Conservation (phyloP, 23 tunicate species). For the Aplidium turbinatum region DNA sequence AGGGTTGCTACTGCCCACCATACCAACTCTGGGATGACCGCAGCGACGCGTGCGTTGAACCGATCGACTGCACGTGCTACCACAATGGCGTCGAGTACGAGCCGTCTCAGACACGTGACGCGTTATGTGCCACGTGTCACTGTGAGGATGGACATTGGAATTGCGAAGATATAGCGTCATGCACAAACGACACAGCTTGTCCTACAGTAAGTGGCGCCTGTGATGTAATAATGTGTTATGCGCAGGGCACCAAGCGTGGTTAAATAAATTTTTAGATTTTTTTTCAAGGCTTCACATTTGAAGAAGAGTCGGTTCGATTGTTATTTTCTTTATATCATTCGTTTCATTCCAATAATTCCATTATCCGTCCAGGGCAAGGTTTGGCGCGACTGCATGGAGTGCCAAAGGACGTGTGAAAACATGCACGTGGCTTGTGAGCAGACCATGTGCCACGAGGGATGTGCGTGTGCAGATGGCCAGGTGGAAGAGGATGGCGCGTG, state of each 20-base stretch:
- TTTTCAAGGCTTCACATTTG: no score
- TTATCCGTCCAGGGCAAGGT: slow-evolving; percentile 49
- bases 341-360: background rate
- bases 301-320: no score
- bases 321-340: no score
- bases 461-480: slow-evolving; percentile 62
- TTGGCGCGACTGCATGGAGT: slow-evolving; percentile 74
- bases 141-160: slow-evolving; percentile 64
- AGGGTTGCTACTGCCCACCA: slow-evolving; percentile 75
- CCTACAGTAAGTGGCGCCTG: no score
- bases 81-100: slow-evolving; percentile 37
- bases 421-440: slow-evolving; percentile 65
- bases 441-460: slow-evolving; percentile 59
- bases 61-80: slow-evolving; percentile 57
- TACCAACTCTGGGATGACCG: slow-evolving; percentile 37
- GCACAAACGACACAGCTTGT: slow-evolving; percentile 55
- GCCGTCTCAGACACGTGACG: slow-evolving; percentile 21
- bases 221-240: background rate
- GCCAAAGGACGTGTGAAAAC: slow-evolving; percentile 82
- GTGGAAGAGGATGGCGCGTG: slow-evolving; percentile 41
- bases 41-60: slow-evolving; percentile 35
- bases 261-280: no score
- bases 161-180: slow-evolving; percentile 62
- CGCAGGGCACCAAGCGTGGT: no score
- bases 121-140: slow-evolving; percentile 49